A percentile compares a stretch with the other conserved stretches of the same genome.
Conservation (phyloP, 1,140 invertebrate species). For the Temnothorax nylanderi region DNA sequence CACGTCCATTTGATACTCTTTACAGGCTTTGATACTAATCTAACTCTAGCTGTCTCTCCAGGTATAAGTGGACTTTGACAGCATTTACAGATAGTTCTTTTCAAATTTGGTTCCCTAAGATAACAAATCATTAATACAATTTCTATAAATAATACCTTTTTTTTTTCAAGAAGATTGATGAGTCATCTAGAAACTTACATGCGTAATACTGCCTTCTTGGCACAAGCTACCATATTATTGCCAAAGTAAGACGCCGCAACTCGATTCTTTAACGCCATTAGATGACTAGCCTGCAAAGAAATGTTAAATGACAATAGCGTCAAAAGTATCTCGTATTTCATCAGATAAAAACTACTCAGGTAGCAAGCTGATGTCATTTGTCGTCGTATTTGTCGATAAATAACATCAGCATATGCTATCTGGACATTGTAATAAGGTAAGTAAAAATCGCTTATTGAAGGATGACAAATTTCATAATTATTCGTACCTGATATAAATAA, state of each 20-base stretch:
- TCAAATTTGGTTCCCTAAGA: slow-evolving; percentile 81
- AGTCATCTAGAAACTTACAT: slow-evolving; percentile 76
- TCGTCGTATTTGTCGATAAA: too few relatives aligned
- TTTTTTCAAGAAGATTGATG: neutral
- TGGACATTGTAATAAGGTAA: neutral
- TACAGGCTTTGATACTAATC: slow-evolving; percentile 78
- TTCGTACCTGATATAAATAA: slow-evolving; percentile 82
- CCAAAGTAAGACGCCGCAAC: slow-evolving; percentile 78
- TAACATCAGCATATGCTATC: neutral
- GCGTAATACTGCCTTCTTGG: slow-evolving; percentile 81
- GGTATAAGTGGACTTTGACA: slow-evolving; percentile 83
- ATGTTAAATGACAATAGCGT: slow-evolving; percentile 27
- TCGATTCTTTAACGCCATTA: slow-evolving; percentile 75
- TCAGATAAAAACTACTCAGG: neutral
- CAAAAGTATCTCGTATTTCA: neutral
- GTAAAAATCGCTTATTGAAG: neutral
- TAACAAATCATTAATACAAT: slow-evolving; percentile 27
- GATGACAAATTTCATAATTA: slow-evolving; percentile 38
- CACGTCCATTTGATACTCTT: slow-evolving; percentile 81
- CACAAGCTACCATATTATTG: slow-evolving; percentile 80
- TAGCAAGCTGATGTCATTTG: too few relatives aligned
- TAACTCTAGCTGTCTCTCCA: slow-evolving; percentile 81
- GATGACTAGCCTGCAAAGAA: slow-evolving; percentile 78
- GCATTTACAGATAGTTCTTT: slow-evolving; percentile 81
- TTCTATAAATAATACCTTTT: neutral